A percentile compares a stretch with the other conserved stretches of the same genome.
Evolutionary conservation across 2,797 vertebrate genomes (phyloP).

Genomic region (Kryptopterus vitreolus): DNA sequence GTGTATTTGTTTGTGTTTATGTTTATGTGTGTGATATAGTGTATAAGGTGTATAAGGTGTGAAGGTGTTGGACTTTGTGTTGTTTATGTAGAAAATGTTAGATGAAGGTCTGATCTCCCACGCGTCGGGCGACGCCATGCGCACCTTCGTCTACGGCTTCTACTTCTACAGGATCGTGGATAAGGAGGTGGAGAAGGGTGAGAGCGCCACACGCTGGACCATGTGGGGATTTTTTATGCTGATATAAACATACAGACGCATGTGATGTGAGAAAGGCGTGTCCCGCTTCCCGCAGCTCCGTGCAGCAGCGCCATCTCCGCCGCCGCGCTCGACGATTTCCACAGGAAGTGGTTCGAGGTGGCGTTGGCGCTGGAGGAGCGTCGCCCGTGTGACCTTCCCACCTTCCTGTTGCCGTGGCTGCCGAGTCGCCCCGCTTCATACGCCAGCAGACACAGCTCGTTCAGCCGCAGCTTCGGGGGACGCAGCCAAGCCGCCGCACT

Average conservation of each 20-base stretch:
- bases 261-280: neutral
- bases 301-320: constrained; percentile 78
- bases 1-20: no score
- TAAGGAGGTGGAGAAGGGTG: constrained; percentile 83
- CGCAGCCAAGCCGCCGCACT: constrained; percentile 97
- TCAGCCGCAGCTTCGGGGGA: constrained; percentile 99
- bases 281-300: constrained; percentile 65
- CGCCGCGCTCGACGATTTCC: constrained; percentile 89
- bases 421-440: constrained; percentile 97
- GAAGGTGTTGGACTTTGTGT: neutral
- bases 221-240: no score
- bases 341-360: constrained; percentile 98
- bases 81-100: constrained; percentile 88
- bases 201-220: neutral
- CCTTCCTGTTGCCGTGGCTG: constrained; percentile 93
- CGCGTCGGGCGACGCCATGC: constrained; percentile 91
- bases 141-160: constrained; percentile 95
- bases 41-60: no score
- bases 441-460: constrained; percentile 99
- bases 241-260: neutral
- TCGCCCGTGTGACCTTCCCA: constrained; percentile 88
- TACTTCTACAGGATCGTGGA: constrained; percentile 95
- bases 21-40: no score
- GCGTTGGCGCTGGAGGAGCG: constrained; percentile 92
- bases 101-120: constrained; percentile 92